These are phyloP conservation scores for Sicus ferrugineus DNA, from an alignment of 2,888 invertebrate species.

Conservation along the genomic window DNA sequence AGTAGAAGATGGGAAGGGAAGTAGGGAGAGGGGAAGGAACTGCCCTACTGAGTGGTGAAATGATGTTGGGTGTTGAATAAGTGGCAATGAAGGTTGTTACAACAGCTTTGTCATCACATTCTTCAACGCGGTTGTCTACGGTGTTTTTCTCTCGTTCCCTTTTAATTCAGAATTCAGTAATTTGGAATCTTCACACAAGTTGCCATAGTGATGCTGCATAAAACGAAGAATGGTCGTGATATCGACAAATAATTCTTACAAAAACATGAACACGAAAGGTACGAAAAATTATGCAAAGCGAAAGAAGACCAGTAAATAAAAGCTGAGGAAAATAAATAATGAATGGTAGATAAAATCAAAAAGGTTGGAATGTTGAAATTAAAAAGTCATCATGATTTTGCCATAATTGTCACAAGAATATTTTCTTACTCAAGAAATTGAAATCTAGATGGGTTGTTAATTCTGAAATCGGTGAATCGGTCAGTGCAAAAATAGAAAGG, in stretches of 20 bases:
- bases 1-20: too few species aligned
- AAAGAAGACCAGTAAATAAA: neutral
- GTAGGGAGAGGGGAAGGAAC: too few species aligned
- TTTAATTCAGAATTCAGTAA: neutral
- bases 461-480: too few species aligned
- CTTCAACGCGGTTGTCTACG: neutral
- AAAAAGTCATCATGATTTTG: conserved; percentile 11
- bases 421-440: neutral
- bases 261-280: neutral
- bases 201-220: conserved; percentile 15
- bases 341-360: neutral
- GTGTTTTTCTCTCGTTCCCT: neutral
- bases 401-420: conserved; percentile 3
- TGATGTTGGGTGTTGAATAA: too few species aligned
- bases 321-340: neutral
- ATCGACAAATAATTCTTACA: neutral
- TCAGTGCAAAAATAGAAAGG: too few species aligned
- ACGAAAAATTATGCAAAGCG: neutral
- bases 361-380: neutral
- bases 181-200: conserved; percentile 19
- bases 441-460: neutral
- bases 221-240: conserved; percentile 29
- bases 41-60: too few species aligned
- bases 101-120: too few species aligned
- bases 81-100: too few species aligned